Conservation (phyloP, 2,113 vertebrate genomes). For the Bufo gargarizans region DNA sequence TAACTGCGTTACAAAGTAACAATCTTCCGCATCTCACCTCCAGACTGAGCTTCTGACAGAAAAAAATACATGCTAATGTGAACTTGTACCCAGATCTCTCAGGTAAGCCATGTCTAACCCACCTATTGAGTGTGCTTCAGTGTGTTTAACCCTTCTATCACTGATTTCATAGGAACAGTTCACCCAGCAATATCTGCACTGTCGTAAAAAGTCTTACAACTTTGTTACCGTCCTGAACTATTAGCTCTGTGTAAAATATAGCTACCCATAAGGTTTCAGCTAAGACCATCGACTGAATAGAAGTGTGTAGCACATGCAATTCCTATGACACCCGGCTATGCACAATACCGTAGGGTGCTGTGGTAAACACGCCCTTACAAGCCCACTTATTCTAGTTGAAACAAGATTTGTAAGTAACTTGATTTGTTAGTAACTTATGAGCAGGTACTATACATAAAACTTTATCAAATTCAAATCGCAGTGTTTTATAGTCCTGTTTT, state of each 20-base stretch:
- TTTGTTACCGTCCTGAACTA: background rate
- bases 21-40: slow-evolving; percentile 11
- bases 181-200: no score
- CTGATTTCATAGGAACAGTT: background rate
- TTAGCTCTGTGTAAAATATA: background rate
- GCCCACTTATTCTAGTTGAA: background rate
- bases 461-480: no score
- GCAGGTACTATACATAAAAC: no score
- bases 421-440: no score
- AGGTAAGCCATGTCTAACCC: slow-evolving; percentile 4
- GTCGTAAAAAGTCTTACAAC: background rate
- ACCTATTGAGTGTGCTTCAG: background rate
- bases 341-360: background rate
- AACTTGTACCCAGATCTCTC: background rate
- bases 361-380: background rate
- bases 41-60: background rate
- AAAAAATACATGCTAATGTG: background rate
- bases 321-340: background rate
- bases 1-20: slow-evolving; percentile 38
- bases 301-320: background rate
- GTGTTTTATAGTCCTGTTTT: background rate
- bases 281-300: background rate
- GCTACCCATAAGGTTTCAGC: background rate
- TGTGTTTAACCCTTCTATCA: background rate
- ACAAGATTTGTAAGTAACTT: background rate